Evolutionary conservation across 2,888 invertebrate species (phyloP), one percentile per base, ranked within the genome.

Genomic region (Alsophila aescularia): DNA sequence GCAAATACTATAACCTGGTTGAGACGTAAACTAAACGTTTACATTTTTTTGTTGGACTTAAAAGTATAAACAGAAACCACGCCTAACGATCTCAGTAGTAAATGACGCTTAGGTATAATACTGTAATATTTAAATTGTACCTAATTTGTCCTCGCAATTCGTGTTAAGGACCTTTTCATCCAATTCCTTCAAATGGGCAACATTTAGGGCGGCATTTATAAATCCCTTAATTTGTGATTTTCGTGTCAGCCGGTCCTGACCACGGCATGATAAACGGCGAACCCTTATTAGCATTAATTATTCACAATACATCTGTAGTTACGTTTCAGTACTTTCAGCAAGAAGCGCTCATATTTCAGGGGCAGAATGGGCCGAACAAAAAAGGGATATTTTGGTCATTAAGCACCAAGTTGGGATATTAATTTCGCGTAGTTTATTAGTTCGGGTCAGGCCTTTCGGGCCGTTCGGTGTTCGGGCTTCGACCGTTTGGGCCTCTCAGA

Each of bases 191-290:
- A 42, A 48, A 56, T 18, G 36, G 36, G 40, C 12, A 14, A 47
- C 53, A 52, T 58, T 51, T 53, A 27, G 42, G 48, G 36, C 24
- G 37, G 37, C 41, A 39, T 51, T 45, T 55, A 68, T 69, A 67
- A 70, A 73, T 69, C 66, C 62, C 48, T 57, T 74, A 70, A 74
- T 70, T 71, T 56, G 52, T 67, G 68, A 73, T 69, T 70, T 58
- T 63, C 76, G 69, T 68, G 73, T 66, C 67, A 58, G 53, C 40
- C 50, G 60, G 49, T 37, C 58, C 48, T 52, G 50, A 60, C 64
- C 68, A 40, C 64, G 44, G 32, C 47, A 60, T 75, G 72, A 76
- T 70, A 62, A 66, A 76, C 70, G 37, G 41, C 40, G 60, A 44
- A 31, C 52, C 45, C 51, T 53, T 44, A 63, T 63, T 58, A 58